A percentile compares a stretch with the other conserved stretches of the same genome.
phyloP scores from a whole-genome alignment of 2,113 vertebrate genomes.

The Grammomys surdaster region DNA sequence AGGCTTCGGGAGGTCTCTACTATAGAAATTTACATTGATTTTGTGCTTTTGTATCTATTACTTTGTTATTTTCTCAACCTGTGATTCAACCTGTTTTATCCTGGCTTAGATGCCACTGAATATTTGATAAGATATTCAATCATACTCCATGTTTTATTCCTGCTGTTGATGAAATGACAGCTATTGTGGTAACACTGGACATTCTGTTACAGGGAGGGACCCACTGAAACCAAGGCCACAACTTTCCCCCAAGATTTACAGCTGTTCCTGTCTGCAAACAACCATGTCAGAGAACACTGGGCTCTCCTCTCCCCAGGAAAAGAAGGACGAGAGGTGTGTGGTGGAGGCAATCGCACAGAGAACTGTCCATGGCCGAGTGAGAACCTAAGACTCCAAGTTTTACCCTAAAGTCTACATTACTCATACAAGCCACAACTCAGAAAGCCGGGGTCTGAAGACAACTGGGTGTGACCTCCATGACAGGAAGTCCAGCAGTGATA shows the following conservation, averaged over 20 bases:
- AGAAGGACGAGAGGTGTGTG: not conserved
- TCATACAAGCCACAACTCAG: not conserved
- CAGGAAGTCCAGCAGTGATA: not conserved
- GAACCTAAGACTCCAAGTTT: not conserved
- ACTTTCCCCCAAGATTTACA: not conserved
- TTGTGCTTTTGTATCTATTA: slow-evolving; percentile 37
- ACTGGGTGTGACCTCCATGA: not conserved
- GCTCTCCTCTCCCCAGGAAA: not conserved
- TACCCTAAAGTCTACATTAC: not conserved
- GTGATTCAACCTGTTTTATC: not conserved
- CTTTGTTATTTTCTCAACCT: slow-evolving; percentile 32
- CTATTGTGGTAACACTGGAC: not conserved
- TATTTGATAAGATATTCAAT: slow-evolving; percentile 1
- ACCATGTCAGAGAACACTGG: not conserved
- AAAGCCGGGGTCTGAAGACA: not conserved
- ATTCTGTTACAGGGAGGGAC: slow-evolving; percentile 11
- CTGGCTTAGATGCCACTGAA: not conserved
- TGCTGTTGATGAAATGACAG: not conserved
- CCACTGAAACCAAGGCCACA: not conserved
- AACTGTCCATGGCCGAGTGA: not conserved
- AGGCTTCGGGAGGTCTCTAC: not conserved
- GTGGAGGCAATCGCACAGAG: not conserved
- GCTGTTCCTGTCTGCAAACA: not conserved
- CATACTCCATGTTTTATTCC: not conserved
- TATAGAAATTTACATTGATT: not conserved